These are phyloP conservation scores for Echinops telfairi DNA, from an alignment of 2,113 vertebrate genomes.

Conservation along the genomic window DNA sequence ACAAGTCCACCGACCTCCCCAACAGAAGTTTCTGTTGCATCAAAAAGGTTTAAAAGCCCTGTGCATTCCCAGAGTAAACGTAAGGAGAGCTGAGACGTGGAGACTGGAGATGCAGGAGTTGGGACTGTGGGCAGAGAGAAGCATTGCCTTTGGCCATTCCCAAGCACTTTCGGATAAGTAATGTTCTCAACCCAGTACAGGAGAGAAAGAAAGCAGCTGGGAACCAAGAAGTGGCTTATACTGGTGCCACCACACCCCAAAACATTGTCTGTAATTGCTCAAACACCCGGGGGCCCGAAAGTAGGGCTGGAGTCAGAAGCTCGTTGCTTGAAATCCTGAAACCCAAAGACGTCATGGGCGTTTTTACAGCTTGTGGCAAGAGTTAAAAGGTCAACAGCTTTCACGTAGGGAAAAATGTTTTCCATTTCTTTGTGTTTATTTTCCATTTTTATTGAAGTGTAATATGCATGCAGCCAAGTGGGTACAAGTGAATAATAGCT, in stretches of 20 bases:
- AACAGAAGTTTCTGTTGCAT: neutral
- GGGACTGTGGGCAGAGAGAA: neutral
- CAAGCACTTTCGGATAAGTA: neutral
- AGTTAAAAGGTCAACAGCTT: neutral
- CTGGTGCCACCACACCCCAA: neutral
- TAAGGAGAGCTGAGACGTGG: neutral
- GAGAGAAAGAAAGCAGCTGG: neutral
- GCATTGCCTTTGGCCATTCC: neutral
- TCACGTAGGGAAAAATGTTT: neutral
- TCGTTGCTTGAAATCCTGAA: neutral
- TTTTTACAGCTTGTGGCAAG: too few species aligned
- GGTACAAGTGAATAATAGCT: neutral
- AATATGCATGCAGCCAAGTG: neutral
- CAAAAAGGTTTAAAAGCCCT: neutral
- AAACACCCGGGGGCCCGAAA: neutral
- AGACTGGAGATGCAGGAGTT: neutral
- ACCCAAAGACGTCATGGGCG: neutral
- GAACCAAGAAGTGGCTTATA: neutral
- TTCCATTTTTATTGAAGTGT: neutral
- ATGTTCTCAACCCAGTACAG: neutral
- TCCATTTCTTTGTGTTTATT: neutral
- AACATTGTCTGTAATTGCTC: neutral
- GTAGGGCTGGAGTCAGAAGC: neutral
- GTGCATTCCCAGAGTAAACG: neutral
- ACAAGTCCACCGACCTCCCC: neutral